phyloP scores from a whole-genome alignment of 2,113 vertebrate genomes.

The Dolichotis patagonum region DNA sequence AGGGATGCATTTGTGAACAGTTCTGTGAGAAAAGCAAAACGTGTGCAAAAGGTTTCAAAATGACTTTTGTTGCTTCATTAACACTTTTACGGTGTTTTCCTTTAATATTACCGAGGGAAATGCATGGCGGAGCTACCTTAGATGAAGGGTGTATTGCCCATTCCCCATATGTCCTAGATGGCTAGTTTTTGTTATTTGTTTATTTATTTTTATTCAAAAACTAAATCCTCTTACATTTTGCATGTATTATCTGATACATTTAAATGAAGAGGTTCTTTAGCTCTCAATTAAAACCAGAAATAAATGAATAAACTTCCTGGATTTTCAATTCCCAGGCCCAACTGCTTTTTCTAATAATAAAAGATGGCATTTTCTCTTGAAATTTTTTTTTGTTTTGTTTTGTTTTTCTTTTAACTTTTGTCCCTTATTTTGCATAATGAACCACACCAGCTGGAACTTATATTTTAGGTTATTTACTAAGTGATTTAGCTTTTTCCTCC shows the following conservation, averaged over 20 bases:
- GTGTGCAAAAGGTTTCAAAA: constrained; percentile 67
- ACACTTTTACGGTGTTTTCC: constrained; percentile 72
- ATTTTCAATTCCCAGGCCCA: constrained; percentile 43
- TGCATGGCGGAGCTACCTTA: constrained; percentile 51
- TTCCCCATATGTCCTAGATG: not conserved
- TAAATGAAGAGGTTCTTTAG: not conserved
- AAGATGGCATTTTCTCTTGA: constrained; percentile 42
- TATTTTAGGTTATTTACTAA: constrained; percentile 36
- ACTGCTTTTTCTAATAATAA: constrained; percentile 43
- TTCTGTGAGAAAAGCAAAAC: constrained; percentile 62
- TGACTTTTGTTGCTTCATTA: constrained; percentile 75
- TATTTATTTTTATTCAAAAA: constrained; percentile 39
- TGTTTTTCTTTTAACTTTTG: constrained; percentile 46
- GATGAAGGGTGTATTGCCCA: constrained; percentile 21
- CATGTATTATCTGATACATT: not conserved
- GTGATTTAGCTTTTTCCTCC: constrained; percentile 25
- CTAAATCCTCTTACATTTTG: not conserved
- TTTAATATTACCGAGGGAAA: constrained; percentile 65
- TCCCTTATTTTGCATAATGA: constrained; percentile 23
- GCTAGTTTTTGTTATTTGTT: constrained; percentile 7
- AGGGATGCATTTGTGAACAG: constrained; percentile 31
- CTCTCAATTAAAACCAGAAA: constrained; percentile 2
- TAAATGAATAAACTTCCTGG: constrained; percentile 11
- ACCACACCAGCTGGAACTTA: not conserved
- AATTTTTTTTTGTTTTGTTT: not conserved